Percentiles rank a stretch among this genome's conserved stretches.
Conservation (phyloP, 2,113 vertebrate species). For the Chrysochloris asiatica region DNA sequence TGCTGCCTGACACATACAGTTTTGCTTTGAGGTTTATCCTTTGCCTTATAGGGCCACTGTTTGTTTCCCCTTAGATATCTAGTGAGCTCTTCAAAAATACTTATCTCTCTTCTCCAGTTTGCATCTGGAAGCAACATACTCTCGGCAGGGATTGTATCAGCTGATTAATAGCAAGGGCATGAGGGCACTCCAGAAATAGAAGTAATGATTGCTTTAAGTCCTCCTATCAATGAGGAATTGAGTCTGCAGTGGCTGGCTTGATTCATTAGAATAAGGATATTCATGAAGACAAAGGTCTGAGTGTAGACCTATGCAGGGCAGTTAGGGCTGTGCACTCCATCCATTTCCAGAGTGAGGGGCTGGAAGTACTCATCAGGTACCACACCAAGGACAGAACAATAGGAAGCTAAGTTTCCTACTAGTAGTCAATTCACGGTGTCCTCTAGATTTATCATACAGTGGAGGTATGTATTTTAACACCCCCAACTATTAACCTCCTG, state of each 20-base stretch:
- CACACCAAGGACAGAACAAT: neutral
- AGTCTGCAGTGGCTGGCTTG: conserved; percentile 46
- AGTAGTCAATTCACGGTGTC: neutral
- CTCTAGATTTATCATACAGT: neutral
- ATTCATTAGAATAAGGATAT: conserved; percentile 60
- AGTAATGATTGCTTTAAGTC: conserved; percentile 82
- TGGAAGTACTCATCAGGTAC: neutral
- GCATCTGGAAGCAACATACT: conserved; percentile 40
- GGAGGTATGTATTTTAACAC: neutral
- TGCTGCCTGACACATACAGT: neutral
- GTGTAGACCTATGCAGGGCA: conserved; percentile 3
- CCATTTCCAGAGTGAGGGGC: neutral
- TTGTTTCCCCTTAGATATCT: conserved; percentile 54
- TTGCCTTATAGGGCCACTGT: neutral
- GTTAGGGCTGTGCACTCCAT: neutral
- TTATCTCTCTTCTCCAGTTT: conserved; percentile 43
- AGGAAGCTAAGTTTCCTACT: neutral
- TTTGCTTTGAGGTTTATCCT: neutral
- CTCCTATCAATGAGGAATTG: conserved; percentile 71
- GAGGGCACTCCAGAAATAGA: conserved; percentile 84
- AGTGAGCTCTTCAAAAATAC: conserved; percentile 41
- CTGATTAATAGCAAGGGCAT: conserved; percentile 84
- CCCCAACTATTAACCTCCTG: neutral
- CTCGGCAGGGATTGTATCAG: conserved; percentile 70
- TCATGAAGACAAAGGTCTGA: conserved; percentile 55